These are phyloP conservation scores for Accipiter virgatus DNA, from an alignment of 2,113 vertebrate genomes.

Conservation along the genomic window DNA sequence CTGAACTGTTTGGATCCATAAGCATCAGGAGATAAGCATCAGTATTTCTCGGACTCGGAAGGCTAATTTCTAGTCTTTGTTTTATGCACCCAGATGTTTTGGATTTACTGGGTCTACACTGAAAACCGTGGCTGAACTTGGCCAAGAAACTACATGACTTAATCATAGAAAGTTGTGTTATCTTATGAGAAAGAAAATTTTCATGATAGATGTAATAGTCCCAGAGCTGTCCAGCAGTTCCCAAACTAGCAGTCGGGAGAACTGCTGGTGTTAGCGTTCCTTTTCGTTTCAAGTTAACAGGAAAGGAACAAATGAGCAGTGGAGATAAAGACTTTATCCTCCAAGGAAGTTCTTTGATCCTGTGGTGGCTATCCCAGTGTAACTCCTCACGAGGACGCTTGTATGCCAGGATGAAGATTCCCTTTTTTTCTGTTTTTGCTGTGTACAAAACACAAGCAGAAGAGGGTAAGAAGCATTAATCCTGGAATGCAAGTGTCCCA, in stretches of 20 bases:
- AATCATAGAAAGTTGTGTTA: not conserved
- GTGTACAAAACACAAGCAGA: not conserved
- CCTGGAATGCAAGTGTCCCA: not conserved
- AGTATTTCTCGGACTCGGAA: not conserved
- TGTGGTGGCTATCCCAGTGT: not conserved
- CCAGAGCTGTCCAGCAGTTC: not conserved
- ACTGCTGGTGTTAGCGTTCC: not conserved
- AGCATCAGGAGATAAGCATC: not conserved
- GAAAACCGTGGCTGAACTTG: not conserved
- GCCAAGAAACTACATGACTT: not conserved
- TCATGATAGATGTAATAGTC: not conserved
- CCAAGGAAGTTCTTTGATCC: slow-evolving; percentile 13
- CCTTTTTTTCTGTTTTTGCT: not conserved
- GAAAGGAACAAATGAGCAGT: not conserved
- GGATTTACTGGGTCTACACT: not conserved
- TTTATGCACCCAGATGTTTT: not conserved
- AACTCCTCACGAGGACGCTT: not conserved
- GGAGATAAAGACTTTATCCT: slow-evolving; percentile 30
- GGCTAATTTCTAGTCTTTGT: not conserved
- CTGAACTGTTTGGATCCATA: not conserved
- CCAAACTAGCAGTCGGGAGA: not conserved
- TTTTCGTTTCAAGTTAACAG: not conserved
- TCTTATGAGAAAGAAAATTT: not conserved
- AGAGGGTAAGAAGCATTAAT: not conserved
- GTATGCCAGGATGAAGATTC: not conserved